Conservation (phyloP, 2,888 invertebrate species). For the Ethmia dodecea region DNA sequence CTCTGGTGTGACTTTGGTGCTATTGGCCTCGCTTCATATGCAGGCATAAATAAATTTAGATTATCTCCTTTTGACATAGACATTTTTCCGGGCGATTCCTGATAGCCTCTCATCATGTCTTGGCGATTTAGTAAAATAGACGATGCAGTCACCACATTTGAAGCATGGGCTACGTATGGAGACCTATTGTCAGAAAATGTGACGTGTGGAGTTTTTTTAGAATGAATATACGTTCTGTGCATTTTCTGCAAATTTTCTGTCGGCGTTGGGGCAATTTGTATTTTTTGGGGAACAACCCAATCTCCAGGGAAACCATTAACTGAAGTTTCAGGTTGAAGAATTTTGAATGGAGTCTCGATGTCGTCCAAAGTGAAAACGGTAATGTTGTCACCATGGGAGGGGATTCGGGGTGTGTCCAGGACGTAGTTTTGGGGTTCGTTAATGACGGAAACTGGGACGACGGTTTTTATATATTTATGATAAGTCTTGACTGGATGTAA, state of each 20-base stretch:
- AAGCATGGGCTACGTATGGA: too few species aligned
- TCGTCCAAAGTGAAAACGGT: constrained; percentile 43
- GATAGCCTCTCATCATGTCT: constrained; percentile 23
- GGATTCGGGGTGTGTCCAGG: constrained; percentile 8
- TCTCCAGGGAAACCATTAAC: constrained; percentile 20
- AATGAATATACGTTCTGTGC: too few species aligned
- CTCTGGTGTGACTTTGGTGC: neutral
- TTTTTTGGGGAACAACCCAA: too few species aligned
- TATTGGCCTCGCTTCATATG: constrained; percentile 25
- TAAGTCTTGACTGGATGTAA: constrained; percentile 37
- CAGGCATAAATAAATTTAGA: constrained; percentile 41
- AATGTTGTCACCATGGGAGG: constrained; percentile 27
- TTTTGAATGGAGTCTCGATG: constrained; percentile 35
- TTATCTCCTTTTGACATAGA: constrained; percentile 35
- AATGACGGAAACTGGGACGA: constrained; percentile 21
- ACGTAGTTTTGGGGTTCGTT: constrained; percentile 15
- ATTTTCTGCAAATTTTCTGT: too few species aligned
- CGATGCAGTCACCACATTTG: too few species aligned
- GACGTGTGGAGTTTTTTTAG: too few species aligned
- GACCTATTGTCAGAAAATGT: too few species aligned
- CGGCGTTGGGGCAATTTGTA: too few species aligned
- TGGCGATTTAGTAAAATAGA: too few species aligned
- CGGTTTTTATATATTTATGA: constrained; percentile 35
- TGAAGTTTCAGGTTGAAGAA: constrained; percentile 28
- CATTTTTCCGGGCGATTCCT: constrained; percentile 32